phyloP scores from a whole-genome alignment of 2,113 vertebrate species.

The Carlito syrichta region DNA sequence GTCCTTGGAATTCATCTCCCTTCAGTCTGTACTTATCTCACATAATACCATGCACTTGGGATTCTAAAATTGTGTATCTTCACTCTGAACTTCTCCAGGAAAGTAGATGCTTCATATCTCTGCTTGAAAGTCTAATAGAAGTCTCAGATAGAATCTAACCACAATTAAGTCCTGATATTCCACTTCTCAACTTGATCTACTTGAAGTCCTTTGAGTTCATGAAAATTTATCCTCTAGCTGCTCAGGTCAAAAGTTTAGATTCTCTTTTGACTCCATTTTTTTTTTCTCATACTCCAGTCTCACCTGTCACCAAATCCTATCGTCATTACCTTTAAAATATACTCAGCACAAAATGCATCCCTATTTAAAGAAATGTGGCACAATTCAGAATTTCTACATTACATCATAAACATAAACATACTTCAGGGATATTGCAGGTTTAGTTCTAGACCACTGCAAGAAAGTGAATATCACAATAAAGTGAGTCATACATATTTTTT shows the following conservation, averaged over 20 bases:
- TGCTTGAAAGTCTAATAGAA: neutral
- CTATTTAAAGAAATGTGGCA: neutral
- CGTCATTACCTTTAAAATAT: neutral
- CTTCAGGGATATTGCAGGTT: neutral
- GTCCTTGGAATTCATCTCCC: neutral
- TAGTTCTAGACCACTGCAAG: neutral
- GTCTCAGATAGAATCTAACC: neutral
- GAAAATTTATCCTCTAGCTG: neutral
- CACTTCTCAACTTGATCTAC: neutral
- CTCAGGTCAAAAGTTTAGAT: neutral
- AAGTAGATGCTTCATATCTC: neutral
- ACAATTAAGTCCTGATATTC: neutral
- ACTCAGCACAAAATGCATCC: neutral
- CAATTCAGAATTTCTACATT: neutral
- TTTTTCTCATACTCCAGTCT: neutral
- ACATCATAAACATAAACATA: neutral
- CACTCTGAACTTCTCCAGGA: too few relatives aligned
- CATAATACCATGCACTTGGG: accelerated
- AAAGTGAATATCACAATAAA: neutral
- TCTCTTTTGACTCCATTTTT: neutral
- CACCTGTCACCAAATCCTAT: neutral
- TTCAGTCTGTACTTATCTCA: neutral
- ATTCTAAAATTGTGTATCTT: neutral
- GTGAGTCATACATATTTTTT: neutral
- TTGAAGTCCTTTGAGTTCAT: neutral